Evolutionary conservation across 2,113 vertebrate genomes (phyloP).

Genomic region (Semnornis frantzii): DNA sequence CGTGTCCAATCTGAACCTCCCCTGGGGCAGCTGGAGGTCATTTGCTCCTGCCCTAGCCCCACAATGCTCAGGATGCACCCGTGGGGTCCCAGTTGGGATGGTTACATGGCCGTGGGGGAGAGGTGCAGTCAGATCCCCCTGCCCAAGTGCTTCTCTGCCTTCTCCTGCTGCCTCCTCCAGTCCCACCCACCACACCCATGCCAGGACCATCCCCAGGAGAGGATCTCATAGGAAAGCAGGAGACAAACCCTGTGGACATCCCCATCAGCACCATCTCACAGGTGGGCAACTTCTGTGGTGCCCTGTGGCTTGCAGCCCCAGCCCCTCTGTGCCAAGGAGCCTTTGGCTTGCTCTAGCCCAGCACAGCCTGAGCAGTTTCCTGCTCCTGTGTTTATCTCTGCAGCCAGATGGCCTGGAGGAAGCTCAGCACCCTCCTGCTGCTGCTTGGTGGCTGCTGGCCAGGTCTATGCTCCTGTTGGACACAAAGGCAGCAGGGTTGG

Average conservation of each 20-base stretch:
- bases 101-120: rapidly evolving
- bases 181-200: background rate
- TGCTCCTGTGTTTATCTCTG: background rate
- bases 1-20: too few species aligned
- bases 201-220: background rate
- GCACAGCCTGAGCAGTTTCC: background rate
- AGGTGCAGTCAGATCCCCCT: background rate
- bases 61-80: rapidly evolving
- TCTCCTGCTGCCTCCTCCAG: background rate
- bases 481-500: background rate
- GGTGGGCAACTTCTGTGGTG: background rate
- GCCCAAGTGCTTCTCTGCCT: background rate
- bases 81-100: background rate
- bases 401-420: constrained; percentile 21
- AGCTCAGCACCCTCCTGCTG: background rate
- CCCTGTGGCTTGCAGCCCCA: background rate
- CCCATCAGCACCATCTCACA: rapidly evolving
- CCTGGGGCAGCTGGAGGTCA: too few species aligned
- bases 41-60: too few species aligned
- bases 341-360: background rate
- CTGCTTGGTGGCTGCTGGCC: background rate
- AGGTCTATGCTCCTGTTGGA: background rate
- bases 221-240: rapidly evolving
- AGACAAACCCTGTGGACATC: background rate
- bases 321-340: rapidly evolving